A percentile compares a stretch with the other conserved stretches of the same genome.
These are phyloP conservation scores for Coendou prehensilis DNA, from an alignment of 2,797 vertebrate genomes.

Conservation along the genomic window DNA sequence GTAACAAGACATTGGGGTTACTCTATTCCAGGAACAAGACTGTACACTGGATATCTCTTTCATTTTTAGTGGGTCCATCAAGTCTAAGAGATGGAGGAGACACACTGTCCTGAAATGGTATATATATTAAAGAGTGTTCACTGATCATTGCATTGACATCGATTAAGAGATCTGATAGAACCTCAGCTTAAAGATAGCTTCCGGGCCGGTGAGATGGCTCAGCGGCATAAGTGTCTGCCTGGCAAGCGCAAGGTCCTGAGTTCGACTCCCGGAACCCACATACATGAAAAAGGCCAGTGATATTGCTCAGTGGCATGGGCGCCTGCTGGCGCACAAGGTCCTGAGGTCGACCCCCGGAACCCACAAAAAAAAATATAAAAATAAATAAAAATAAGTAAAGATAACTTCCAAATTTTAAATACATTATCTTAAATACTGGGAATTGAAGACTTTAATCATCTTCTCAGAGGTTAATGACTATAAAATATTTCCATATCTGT, in stretches of 20 bases:
- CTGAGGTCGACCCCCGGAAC: no score
- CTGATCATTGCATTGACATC: background rate
- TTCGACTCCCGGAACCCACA: no score
- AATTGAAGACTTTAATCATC: background rate
- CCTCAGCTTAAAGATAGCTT: background rate
- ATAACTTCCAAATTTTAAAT: background rate
- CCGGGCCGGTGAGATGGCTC: background rate
- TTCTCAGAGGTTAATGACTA: background rate
- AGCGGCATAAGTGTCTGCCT: no score
- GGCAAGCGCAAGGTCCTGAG: no score
- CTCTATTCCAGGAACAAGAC: background rate
- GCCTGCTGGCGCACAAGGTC: no score
- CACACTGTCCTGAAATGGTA: background rate
- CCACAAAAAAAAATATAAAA: no score
- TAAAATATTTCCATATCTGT: background rate
- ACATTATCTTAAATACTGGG: background rate
- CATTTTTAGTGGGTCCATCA: background rate
- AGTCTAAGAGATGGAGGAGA: background rate
- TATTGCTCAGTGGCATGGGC: no score
- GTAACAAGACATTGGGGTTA: background rate
- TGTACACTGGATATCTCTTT: background rate
- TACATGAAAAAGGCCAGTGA: no score
- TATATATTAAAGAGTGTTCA: background rate
- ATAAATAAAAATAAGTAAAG: background rate
- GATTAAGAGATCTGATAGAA: background rate